These are phyloP conservation scores for Athripsodes cinereus DNA, from an alignment of 2,888 invertebrate species.

Conservation along the genomic window DNA sequence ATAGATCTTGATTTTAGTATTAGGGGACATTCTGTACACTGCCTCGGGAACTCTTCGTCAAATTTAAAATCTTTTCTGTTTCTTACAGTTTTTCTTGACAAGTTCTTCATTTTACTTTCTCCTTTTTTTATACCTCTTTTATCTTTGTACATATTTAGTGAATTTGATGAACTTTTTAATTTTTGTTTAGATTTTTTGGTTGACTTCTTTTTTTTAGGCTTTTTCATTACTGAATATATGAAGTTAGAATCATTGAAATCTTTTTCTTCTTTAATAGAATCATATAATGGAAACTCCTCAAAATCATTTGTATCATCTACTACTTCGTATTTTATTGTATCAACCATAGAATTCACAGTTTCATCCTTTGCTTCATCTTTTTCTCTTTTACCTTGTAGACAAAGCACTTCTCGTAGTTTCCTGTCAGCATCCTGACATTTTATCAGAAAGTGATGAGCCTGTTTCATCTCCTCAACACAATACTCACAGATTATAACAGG, in stretches of 20 bases:
- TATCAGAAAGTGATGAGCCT: slow-evolving; percentile 13
- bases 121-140: too few relatives aligned
- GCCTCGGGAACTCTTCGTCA: background rate
- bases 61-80: background rate
- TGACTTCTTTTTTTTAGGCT: too few relatives aligned
- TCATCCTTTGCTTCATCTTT: background rate
- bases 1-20: slow-evolving; percentile 6
- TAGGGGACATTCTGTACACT: slow-evolving; percentile 12
- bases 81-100: too few relatives aligned
- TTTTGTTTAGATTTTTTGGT: background rate
- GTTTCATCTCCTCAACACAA: slow-evolving; percentile 12
- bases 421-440: slow-evolving; percentile 17
- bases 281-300: background rate
- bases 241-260: background rate
- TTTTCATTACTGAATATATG: too few relatives aligned
- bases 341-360: background rate
- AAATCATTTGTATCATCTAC: background rate
- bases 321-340: background rate
- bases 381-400: background rate
- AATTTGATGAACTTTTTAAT: background rate
- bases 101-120: too few relatives aligned
- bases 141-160: too few relatives aligned
- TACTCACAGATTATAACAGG: slow-evolving; percentile 15
- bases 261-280: background rate
- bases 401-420: background rate